Evolutionary conservation across 2,797 vertebrate genomes (phyloP).

Genomic region (Myotis vivesi): DNA sequence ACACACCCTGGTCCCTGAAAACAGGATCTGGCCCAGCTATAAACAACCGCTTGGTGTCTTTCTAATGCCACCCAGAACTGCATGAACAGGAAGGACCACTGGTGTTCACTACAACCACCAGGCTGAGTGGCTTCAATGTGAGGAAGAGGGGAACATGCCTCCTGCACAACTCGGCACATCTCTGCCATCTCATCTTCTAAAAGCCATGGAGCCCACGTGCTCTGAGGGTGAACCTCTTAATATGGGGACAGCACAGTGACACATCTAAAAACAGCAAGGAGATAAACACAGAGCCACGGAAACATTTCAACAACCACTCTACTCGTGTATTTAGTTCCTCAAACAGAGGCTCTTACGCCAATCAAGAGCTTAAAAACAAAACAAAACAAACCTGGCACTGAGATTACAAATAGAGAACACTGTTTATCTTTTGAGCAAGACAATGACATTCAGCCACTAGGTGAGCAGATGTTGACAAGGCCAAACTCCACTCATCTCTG

Average conservation of each 20-base stretch:
- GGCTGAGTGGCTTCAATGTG: not conserved
- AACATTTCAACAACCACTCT: not conserved
- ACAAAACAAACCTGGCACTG: not conserved
- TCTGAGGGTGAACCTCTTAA: not conserved
- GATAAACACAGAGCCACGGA: not conserved
- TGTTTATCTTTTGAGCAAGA: not conserved
- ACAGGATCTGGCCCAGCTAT: not conserved
- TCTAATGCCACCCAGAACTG: not conserved
- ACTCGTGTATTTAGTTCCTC: not conserved
- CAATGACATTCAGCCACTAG: not conserved
- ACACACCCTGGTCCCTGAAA: not conserved
- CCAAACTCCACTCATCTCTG: not conserved
- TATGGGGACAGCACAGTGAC: not conserved
- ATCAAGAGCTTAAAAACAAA: not conserved
- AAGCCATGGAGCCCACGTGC: not conserved
- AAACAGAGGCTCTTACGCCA: not conserved
- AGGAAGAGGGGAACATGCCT: not conserved
- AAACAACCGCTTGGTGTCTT: not conserved
- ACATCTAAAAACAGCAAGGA: not conserved
- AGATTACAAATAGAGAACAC: not conserved
- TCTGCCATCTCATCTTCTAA: not conserved
- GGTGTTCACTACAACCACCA: not conserved
- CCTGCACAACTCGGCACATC: not conserved
- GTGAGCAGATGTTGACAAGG: not conserved
- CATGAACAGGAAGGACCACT: not conserved